Evolutionary conservation across 2,797 vertebrate genomes (phyloP).

Genomic region (Choloepus didactylus): DNA sequence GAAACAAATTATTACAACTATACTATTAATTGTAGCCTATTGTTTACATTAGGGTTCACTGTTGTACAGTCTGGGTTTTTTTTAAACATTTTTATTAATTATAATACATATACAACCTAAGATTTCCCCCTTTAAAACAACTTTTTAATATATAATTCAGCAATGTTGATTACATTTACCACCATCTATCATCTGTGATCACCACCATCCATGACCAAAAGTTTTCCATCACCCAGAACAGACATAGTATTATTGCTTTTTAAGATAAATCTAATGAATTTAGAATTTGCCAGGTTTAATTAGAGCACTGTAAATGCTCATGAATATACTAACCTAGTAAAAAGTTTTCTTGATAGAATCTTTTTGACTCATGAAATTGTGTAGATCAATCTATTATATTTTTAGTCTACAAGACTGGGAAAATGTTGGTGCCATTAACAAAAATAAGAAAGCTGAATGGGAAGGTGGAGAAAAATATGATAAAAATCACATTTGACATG

Average conservation of each 20-base stretch:
- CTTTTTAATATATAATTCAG: too few relatives aligned
- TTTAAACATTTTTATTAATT: too few relatives aligned
- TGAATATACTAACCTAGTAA: conserved; percentile 4
- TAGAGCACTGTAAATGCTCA: neutral
- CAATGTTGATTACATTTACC: too few relatives aligned
- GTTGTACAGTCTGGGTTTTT: too few relatives aligned
- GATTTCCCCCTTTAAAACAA: too few relatives aligned
- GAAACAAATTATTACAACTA: too few relatives aligned
- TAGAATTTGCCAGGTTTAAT: conserved; percentile 18
- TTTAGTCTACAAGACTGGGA: neutral
- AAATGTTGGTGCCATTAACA: neutral
- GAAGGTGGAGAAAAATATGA: neutral
- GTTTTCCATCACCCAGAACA: too few relatives aligned
- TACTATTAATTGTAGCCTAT: too few relatives aligned
- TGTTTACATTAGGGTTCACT: too few relatives aligned
- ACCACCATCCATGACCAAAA: too few relatives aligned
- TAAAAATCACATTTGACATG: neutral
- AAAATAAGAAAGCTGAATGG: neutral
- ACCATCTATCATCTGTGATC: too few relatives aligned
- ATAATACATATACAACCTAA: too few relatives aligned
- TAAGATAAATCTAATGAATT: conserved; percentile 48
- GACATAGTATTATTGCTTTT: neutral
- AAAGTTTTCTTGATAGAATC: conserved; percentile 19
- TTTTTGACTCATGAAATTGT: neutral
- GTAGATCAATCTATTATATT: neutral